Evolutionary conservation across 2,797 vertebrate genomes (phyloP).

Genomic region (Myotis vivesi): DNA sequence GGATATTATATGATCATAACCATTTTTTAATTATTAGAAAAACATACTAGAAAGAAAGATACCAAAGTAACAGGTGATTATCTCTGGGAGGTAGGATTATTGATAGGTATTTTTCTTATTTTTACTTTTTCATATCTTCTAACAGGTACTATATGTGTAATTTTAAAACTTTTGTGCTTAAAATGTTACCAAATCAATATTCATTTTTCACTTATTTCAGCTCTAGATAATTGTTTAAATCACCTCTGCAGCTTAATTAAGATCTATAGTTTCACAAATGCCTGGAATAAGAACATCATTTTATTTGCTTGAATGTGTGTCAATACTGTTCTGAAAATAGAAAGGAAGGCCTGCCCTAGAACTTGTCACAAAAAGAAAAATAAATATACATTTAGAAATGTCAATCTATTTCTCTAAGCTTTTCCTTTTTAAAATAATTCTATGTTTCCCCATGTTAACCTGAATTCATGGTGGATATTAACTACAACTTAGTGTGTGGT

Average conservation of each 20-base stretch:
- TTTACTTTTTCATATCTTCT: neutral
- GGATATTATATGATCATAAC: neutral
- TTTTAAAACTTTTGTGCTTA: conserved; percentile 3
- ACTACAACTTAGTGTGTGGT: neutral
- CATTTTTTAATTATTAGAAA: conserved; percentile 22
- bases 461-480: neutral
- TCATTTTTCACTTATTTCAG: neutral
- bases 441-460: neutral
- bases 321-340: neutral
- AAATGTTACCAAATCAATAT: neutral
- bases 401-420: neutral
- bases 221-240: conserved; percentile 36
- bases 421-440: neutral
- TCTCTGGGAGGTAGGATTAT: neutral
- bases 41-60: neutral
- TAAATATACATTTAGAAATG: neutral
- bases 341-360: neutral
- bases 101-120: neutral
- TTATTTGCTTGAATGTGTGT: neutral
- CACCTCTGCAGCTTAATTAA: neutral
- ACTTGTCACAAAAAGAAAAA: neutral
- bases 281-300: conserved; percentile 4
- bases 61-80: neutral
- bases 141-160: neutral
- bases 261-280: neutral